These are phyloP conservation scores for Linnaemya tessellans DNA, from an alignment of 2,888 invertebrate genomes.

Conservation along the genomic window DNA sequence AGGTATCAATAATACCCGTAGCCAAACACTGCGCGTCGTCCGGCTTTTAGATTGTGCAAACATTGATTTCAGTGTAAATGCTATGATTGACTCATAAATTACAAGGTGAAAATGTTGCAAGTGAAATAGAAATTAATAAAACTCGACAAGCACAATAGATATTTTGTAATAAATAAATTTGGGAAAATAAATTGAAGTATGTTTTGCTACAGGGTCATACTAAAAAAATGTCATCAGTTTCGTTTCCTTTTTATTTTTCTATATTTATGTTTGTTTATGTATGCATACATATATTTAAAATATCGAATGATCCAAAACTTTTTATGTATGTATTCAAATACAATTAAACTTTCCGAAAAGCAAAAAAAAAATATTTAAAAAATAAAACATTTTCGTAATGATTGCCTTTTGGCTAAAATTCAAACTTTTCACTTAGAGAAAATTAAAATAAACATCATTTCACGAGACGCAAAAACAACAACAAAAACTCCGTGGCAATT, in stretches of 20 bases:
- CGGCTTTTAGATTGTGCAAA: constrained; percentile 45
- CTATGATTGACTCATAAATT: constrained; percentile 66
- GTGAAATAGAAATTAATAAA: constrained; percentile 30
- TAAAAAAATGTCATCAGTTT: constrained; percentile 30
- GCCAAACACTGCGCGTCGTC: constrained; percentile 22
- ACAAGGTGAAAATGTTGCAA: constrained; percentile 62
- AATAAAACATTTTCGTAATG: constrained; percentile 59
- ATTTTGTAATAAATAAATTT: constrained; percentile 35
- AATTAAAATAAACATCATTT: constrained; percentile 63
- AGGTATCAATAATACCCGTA: not conserved
- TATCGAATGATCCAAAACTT: constrained; percentile 13
- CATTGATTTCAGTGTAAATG: constrained; percentile 21
- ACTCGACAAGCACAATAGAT: not conserved
- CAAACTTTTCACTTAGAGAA: constrained; percentile 62
- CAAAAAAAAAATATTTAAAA: constrained; percentile 31
- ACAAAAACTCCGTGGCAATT: constrained; percentile 44
- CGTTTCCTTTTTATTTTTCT: not conserved
- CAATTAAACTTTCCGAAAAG: constrained; percentile 7
- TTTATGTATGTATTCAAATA: not conserved
- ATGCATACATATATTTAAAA: not conserved
- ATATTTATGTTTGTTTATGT: not conserved
- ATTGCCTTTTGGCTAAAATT: constrained; percentile 68
- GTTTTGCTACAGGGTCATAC: constrained; percentile 45
- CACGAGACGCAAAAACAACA: constrained; percentile 34
- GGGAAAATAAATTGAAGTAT: constrained; percentile 28